Percentiles rank a stretch among this genome's conserved stretches.
phyloP scores from a whole-genome alignment of 2,113 vertebrate genomes.

The Emydocephalus ijimae region DNA sequence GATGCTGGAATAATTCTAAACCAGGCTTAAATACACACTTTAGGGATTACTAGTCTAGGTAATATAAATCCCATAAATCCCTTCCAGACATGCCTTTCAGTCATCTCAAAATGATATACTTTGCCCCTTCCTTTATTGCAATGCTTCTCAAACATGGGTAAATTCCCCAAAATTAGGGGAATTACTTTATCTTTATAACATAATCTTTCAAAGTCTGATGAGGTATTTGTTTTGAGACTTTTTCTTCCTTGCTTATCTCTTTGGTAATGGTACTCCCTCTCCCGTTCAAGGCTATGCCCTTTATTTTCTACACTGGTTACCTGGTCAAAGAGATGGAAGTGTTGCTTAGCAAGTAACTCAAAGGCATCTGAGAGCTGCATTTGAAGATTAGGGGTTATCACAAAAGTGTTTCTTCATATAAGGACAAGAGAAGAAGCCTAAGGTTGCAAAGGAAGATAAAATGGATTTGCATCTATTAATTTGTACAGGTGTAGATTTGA shows the following conservation, averaged over 20 bases:
- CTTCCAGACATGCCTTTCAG: neutral
- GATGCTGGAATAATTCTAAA: neutral
- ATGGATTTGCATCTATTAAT: neutral
- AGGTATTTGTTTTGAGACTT: neutral
- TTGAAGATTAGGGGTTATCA: neutral
- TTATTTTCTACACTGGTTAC: neutral
- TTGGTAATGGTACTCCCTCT: neutral
- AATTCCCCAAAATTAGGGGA: neutral
- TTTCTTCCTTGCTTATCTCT: neutral
- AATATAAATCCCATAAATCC: neutral
- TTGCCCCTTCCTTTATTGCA: neutral
- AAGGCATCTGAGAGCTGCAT: neutral
- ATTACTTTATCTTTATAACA: neutral
- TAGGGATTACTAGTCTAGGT: neutral
- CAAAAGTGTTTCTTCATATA: neutral
- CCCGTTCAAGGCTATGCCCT: neutral
- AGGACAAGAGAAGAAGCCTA: neutral
- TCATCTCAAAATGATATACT: neutral
- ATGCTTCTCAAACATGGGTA: neutral
- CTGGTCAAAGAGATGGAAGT: neutral
- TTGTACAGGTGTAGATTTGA: neutral
- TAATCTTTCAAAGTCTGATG: neutral
- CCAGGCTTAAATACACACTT: neutral
- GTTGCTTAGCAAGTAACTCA: neutral
- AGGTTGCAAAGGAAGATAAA: neutral